A percentile compares a stretch with the other conserved stretches of the same genome.
These are phyloP conservation scores for Agriopis marginaria DNA, from an alignment of 2,888 invertebrate genomes.

Conservation along the genomic window DNA sequence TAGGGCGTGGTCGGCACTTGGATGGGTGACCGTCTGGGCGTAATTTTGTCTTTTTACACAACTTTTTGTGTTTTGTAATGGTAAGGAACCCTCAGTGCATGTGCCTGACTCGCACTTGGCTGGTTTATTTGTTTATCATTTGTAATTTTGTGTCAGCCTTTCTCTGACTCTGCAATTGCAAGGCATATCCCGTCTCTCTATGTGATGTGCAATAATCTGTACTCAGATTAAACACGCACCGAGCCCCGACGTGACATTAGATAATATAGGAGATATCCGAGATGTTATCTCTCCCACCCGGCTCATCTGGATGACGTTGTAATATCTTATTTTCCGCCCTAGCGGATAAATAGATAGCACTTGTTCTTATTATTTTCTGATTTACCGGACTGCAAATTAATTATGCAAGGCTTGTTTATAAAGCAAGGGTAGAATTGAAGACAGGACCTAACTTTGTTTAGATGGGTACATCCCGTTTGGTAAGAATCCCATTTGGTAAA, in stretches of 20 bases:
- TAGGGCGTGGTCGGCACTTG: no score
- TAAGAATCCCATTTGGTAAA: no score
- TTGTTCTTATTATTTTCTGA: not conserved
- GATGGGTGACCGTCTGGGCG: no score
- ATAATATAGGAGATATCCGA: slow-evolving; percentile 13
- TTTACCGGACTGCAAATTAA: no score
- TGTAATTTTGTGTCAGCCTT: not conserved
- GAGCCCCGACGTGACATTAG: slow-evolving; percentile 59
- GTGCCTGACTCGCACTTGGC: not conserved
- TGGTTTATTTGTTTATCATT: not conserved
- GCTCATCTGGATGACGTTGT: slow-evolving; percentile 10
- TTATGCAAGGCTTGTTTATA: no score
- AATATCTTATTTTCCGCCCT: slow-evolving; percentile 10
- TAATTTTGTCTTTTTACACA: no score
- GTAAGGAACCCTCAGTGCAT: no score
- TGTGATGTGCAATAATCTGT: slow-evolving; percentile 37
- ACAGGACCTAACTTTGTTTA: no score
- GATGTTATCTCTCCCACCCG: slow-evolving; percentile 2
- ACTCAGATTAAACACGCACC: slow-evolving; percentile 69
- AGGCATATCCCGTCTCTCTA: slow-evolving; percentile 25
- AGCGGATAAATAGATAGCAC: slow-evolving; percentile 12
- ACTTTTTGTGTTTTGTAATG: no score
- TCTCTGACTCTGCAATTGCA: slow-evolving; percentile 7
- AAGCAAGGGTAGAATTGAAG: no score
- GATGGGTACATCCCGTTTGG: no score